Evolutionary conservation across 2,888 invertebrate genomes (phyloP).

Genomic region (Diloba caeruleocephala): DNA sequence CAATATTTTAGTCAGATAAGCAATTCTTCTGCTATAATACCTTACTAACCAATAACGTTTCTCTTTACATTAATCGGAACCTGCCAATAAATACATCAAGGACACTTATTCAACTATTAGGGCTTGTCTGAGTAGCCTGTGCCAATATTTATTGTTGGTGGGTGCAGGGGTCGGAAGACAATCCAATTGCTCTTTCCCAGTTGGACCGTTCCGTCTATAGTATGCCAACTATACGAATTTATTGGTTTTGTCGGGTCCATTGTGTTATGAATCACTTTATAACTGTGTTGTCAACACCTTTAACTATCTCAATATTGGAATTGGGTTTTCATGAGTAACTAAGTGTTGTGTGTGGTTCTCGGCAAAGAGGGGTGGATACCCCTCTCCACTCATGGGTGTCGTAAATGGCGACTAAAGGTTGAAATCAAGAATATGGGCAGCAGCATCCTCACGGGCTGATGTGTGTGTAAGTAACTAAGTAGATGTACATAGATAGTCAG

Average conservation of each 20-base stretch:
- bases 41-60: neutral
- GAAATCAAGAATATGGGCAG: too few species aligned
- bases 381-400: too few species aligned
- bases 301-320: slow-evolving; percentile 13
- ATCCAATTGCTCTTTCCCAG: slow-evolving; percentile 53
- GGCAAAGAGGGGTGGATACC: too few species aligned
- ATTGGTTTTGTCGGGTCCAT: slow-evolving; percentile 39
- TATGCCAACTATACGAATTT: slow-evolving; percentile 50
- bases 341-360: too few species aligned
- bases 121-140: slow-evolving; percentile 22
- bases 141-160: slow-evolving; percentile 41
- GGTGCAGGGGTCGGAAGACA: slow-evolving; percentile 45
- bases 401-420: too few species aligned
- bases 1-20: too few species aligned
- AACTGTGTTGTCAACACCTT: slow-evolving; percentile 26
- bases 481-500: too few species aligned
- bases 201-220: slow-evolving; percentile 30
- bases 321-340: too few species aligned
- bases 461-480: too few species aligned
- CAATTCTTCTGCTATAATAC: too few species aligned
- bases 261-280: slow-evolving; percentile 41
- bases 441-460: too few species aligned
- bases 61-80: neutral
- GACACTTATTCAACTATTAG: slow-evolving; percentile 36
- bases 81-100: neutral